Conservation (phyloP, 2,797 vertebrate species). For the Parauchenoglanis punctatus region DNA sequence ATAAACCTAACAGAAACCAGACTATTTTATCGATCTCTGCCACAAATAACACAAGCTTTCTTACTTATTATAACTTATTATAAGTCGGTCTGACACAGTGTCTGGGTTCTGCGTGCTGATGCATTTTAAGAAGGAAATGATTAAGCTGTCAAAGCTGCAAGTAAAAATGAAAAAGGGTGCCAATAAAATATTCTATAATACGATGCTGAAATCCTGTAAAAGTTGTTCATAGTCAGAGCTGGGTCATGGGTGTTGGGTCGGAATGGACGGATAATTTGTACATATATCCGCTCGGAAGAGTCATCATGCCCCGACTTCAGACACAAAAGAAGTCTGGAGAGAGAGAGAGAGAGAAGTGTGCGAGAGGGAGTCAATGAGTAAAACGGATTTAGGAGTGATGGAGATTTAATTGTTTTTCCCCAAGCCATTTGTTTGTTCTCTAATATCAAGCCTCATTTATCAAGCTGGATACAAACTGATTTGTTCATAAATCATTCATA, state of each 20-base stretch:
- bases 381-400: not conserved
- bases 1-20: conserved; percentile 5
- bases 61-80: not conserved
- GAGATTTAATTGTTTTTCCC: not conserved
- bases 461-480: not conserved
- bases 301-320: not conserved
- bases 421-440: not conserved
- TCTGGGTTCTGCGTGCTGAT: not conserved
- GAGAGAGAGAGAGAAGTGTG: not conserved
- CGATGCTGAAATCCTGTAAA: not conserved
- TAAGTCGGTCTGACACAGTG: not conserved
- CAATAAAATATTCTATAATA: not conserved
- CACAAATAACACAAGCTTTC: not conserved
- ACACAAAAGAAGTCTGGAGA: not conserved
- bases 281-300: not conserved
- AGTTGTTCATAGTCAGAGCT: not conserved
- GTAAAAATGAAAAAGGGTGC: not conserved
- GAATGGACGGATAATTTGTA: not conserved
- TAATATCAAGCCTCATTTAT: not conserved
- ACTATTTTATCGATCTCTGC: not conserved
- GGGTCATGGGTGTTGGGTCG: not conserved
- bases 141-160: not conserved
- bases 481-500: not conserved
- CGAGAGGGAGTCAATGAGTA: not conserved
- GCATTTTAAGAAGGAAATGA: not conserved